Evolutionary conservation across 2,888 invertebrate species (phyloP), one percentile per base, ranked within the genome.

Genomic region (Pollenia amentaria): DNA sequence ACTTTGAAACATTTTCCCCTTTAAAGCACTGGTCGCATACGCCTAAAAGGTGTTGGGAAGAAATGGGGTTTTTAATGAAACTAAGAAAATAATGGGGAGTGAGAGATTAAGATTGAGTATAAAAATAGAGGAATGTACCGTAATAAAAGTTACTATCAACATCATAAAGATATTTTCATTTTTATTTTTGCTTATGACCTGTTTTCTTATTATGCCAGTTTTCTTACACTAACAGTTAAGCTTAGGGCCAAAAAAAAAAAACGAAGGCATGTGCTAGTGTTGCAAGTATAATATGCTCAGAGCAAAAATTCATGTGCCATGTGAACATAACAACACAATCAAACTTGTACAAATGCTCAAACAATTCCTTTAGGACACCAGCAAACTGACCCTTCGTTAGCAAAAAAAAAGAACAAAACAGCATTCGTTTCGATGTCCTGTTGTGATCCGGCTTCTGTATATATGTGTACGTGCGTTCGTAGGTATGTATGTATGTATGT

Each of bases 141-240:
- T 86, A 79, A 86, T 86, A 86, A 86, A 86, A 80, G 46, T 80
- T 79, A 42, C 70, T 76, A 79, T 75, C 79, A 67, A 76, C 83
- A 86, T 79, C 75, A 78, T 86, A 79, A 86, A 82, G 69, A 82
- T 51, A 83, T 75, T 79, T 73, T 29, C 57, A 46, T 60, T 75
- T 79, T 57, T 46, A n/a, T 64, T 70, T 60, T 38, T 70, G 70
- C 65, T 76, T 44, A 53, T 72, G 76, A 70, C 75, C 65, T 65
- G 64, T 67, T 79, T 83, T 76, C 70, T 73, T 60, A 65, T 69
- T 78, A 53, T 29, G 40, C 29, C 55, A 75, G 18, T 72, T 51
- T 60, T 21, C 48, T 21, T 18, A 46, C 60, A 72, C 48, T 16
- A 14, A 46, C 60, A 72, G 40, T 62, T 48, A 21, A 62, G 38